Base-by-base conservation (phyloP, 2,888 invertebrate species). In the Gandaritis pyraliata region DNA sequence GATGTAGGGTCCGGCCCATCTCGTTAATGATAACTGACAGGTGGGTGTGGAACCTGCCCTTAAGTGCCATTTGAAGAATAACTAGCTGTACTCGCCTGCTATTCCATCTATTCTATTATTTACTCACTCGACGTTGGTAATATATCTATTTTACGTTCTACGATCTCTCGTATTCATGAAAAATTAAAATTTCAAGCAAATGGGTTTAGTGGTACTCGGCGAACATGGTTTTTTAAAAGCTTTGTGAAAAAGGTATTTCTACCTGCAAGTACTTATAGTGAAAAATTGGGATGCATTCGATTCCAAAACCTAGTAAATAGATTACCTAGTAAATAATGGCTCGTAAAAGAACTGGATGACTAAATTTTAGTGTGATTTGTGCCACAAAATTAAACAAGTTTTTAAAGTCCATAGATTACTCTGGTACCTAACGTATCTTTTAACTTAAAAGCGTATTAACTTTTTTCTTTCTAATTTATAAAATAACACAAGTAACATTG, bases 61-160 rank as follows among this genome's bases (percentile, higher is more conserved):
- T 11, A 18, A 18, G 10, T 45, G 36, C 45, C 54, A 47, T 47
- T 5, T 38, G 38, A 36, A 10, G 11, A 36, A 46, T 51, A 33
- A 47, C 39, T 18, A 30, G 18, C 39, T 23, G 8, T n/a, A 43
- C 39, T 47, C 2, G 50, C 18, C 30, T 30, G 49, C 10, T 38
- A 38, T 54, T 18, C 30, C 51, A 61, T 61, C 43, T 45, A 45
- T 60, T 61, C 43, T 45, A 45, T 60, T 54, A 54, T 61, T 56
- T 43, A 52, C 15, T 16, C 23, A 29, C 41, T n/a, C 33, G 23
- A 46, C 23, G 23, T 13, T n/a, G 33, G 33, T 38, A 16, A 7
- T 33, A 36, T 36, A 6, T 33, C 33, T 33, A 33, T 36, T 33
- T 46, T 46, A 23, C 38, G 36, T 46, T 36, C 30, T 15, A 11